Conservation (phyloP, 2,113 vertebrate genomes). For the Gobius niger region DNA sequence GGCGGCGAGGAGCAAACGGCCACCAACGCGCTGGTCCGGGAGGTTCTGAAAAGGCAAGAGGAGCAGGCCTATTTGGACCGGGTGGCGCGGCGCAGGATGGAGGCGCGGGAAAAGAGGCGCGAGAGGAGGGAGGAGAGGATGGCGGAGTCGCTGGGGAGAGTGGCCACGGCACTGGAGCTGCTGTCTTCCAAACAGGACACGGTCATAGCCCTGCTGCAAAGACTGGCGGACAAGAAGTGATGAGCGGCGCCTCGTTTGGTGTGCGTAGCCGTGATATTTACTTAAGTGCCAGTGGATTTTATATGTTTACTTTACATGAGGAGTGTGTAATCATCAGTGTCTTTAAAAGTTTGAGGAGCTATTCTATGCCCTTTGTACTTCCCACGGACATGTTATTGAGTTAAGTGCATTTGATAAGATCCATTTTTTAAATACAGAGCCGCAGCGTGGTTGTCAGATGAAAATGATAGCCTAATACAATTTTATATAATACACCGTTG, state of each 20-base stretch:
- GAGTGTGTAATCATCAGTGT: background rate
- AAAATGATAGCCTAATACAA: too few species aligned
- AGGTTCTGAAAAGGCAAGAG: constrained; percentile 66
- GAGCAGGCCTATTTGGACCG: constrained; percentile 66
- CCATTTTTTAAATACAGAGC: too few species aligned
- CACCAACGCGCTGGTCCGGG: constrained; percentile 47
- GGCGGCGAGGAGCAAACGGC: constrained; percentile 40
- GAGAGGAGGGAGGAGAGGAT: constrained; percentile 72
- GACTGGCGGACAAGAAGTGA: constrained; percentile 77
- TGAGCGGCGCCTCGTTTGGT: accelerated
- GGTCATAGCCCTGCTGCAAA: constrained; percentile 77
- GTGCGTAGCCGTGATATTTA: background rate
- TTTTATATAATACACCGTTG: too few species aligned
- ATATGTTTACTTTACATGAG: background rate
- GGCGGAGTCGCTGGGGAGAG: constrained; percentile 69
- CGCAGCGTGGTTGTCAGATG: too few species aligned
- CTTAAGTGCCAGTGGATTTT: background rate
- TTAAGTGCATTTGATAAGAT: too few species aligned
- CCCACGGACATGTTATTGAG: too few species aligned
- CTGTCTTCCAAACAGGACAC: constrained; percentile 82
- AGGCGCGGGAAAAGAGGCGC: constrained; percentile 70
- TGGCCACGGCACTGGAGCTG: constrained; percentile 78
- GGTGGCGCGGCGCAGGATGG: constrained; percentile 56
- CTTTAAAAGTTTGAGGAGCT: too few species aligned
- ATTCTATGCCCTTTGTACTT: too few species aligned